Evolutionary conservation across 2,797 vertebrate species (phyloP), one percentile per base, ranked within the genome.

Genomic region (Todus mexicanus): DNA sequence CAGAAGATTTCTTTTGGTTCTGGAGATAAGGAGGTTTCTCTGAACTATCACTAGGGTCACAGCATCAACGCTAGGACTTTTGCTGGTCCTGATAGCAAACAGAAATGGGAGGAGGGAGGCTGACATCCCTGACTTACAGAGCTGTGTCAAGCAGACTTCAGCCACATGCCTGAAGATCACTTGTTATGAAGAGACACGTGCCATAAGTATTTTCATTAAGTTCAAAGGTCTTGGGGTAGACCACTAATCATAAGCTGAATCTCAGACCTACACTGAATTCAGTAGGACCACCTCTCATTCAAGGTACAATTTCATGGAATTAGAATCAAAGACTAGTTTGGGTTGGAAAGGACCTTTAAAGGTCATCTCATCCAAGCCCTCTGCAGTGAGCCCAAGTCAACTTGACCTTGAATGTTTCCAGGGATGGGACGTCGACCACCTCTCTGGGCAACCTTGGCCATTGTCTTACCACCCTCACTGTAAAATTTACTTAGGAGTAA

Each of bases 1-100:
- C 42, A 74, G 84, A 70, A 85, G 80, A 91, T 92, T 96, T 95
- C 69, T 53, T 89, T 79, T 64, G 18, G 6, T 38, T 35, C 29
- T 33, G 25, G 29, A 69, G 78, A 89, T 89, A 83, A 85, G 26
- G 23, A 19, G 1, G 23, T 50, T 87, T 68, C 35, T 61, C 48
- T 85, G 72, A 85, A 40, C 61, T 94, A 80, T 89, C 75, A 43
- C 37, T 79, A 7, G 33, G 74, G 25, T 80, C 77, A 37, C 84
- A 93, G 78, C 65, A 64, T 64, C 69, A 57, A 5, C 19, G 8
- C 33, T 23, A 10, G 57, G 75, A 50, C 45, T 85, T 84, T 87
- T 93, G 61, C 72, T 83, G 69, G 60, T 65, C n/a, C 42, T 77
- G 78, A 92, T 91, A 94, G 57, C n/a, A 53, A 56, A 53, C 57